Evolutionary conservation across 2,888 invertebrate genomes (phyloP), one percentile per base, ranked within the genome.

Genomic region (Iselma pallidipennis): DNA sequence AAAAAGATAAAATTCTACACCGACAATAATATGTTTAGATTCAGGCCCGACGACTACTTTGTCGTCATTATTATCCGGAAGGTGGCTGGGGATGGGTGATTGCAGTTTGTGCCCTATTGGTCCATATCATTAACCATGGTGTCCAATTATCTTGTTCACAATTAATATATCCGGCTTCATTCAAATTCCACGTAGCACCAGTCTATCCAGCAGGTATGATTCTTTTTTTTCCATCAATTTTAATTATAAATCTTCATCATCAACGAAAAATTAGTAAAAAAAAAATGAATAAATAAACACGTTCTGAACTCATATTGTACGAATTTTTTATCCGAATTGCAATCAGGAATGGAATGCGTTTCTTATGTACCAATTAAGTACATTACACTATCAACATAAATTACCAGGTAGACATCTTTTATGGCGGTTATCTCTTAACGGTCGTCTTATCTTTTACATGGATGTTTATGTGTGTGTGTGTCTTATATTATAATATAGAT

Each of bases 41-140:
- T 45, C 86, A 88, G 48, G 88, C 89, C 0, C 84, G 88, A 9
- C 83, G 88, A 55, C 85, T 89, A 49, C 83, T 90, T 49, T 88
- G 88, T 59, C 84, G 90, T 29, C 90, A 93, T 71, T 92, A 93
- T 82, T 93, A 93, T 80, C 92, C 93, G 3, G 94, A 94, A 82
- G 92, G 92, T 2, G 92, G 92, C 12, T 94, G 93, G 93, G 93
- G 94, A 14, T 94, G 91, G 91, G 87, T 92, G 54, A 86, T 94
- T 61, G 87, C 90, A 51, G 85, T 87, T 55, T 91, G 91, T 67
- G 89, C 89, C 23, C 85, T 90, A 25, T 81, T 91, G 59, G 90
- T 91, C 21, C 90, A 93, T 77, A 82, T 91, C 55, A 82, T 94
- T 53, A 87, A 89, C 52, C 89, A 91, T 72, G 93, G 93, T 6